Conservation (phyloP, 2,113 vertebrate genomes). For the Leptocoma aspasia region DNA sequence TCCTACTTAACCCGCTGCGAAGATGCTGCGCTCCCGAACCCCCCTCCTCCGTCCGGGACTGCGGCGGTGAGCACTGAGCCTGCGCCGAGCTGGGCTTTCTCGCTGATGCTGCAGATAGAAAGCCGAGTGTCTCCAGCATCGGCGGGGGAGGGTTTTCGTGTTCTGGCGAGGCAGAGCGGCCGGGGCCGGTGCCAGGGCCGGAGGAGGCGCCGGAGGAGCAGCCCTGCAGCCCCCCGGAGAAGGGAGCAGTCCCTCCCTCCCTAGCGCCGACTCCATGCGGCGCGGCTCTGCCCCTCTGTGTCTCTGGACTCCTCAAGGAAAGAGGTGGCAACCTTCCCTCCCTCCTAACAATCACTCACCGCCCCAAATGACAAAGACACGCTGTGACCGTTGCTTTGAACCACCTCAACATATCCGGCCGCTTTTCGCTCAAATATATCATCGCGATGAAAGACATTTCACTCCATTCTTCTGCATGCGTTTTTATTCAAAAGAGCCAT, state of each 20-base stretch:
- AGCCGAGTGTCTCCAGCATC: not conserved
- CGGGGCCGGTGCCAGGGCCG: not conserved
- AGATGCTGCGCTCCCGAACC: conserved; percentile 49
- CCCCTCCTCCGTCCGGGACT: conserved; percentile 67
- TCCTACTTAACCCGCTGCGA: conserved; percentile 62
- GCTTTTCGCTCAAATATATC: not conserved
- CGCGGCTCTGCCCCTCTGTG: not conserved
- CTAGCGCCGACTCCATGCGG: not conserved
- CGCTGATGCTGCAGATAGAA: conserved; percentile 81
- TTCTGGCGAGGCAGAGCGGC: not conserved
- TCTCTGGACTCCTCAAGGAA: not conserved
- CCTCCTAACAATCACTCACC: not conserved
- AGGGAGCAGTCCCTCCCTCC: not conserved
- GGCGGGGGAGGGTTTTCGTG: not conserved
- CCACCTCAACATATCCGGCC: not conserved
- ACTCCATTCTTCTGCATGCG: not conserved
- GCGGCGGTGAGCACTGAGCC: conserved; percentile 75
- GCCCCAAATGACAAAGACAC: not conserved
- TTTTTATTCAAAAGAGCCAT: not conserved
- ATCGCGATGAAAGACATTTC: not conserved
- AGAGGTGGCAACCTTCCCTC: conserved; percentile 22
- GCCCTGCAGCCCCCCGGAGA: not conserved
- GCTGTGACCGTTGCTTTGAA: conserved; percentile 19
- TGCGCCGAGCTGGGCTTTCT: conserved; percentile 71
- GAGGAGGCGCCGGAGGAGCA: not conserved